Base-by-base conservation (phyloP, 2,888 invertebrate species). In the Hanleya hanleyi region DNA sequence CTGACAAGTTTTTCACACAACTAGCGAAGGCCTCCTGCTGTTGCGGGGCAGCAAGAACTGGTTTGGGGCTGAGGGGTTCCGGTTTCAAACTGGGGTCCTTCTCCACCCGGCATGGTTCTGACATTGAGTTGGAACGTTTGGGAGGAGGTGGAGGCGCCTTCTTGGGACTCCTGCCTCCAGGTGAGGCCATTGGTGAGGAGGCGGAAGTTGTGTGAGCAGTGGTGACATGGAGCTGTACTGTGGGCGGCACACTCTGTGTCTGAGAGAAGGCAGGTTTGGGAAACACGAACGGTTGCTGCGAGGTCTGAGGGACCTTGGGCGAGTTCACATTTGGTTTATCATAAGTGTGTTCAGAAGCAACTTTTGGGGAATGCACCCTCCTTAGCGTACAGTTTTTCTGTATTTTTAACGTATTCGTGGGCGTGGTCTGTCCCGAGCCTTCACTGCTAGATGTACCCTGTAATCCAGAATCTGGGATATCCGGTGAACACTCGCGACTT, bases 81-180 rank as follows among this genome's bases (percentile, higher is more conserved):
- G 22, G 26, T 29, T 4, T 15, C 22, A 12, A 2, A 9, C 29
- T 57, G 4, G 26, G 22, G 4, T 57, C 57, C n/a, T n/a, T n/a
- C n/a, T n/a, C n/a, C 1, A 26, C 29, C 22, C 57, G 5, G 4
- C 26, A 22, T 29, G 57, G 15, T 32, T 57, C 57, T 22, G 57
- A 29, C 57, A 91, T 89, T 22, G 91, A 91, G 80, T 91, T 87
- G 22, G 90, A 91, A 49, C 92, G 86, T 81, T 92, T 91, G 2
- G 92, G 92, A 2, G 92, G 91, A n/a, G 92, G 92, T 9, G 91
- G 91, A 1, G 90, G 89, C 29, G 87, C 84, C 78, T 88, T 90
- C 71, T 84, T 87, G 18, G 79, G 77, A 22, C 18, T 57, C 29
- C 29, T 57, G 4, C 32, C 32, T 29, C 22, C 57, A 57, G 26